phyloP scores from a whole-genome alignment of 2,113 vertebrate species.

The Tychaedon coryphoeus region DNA sequence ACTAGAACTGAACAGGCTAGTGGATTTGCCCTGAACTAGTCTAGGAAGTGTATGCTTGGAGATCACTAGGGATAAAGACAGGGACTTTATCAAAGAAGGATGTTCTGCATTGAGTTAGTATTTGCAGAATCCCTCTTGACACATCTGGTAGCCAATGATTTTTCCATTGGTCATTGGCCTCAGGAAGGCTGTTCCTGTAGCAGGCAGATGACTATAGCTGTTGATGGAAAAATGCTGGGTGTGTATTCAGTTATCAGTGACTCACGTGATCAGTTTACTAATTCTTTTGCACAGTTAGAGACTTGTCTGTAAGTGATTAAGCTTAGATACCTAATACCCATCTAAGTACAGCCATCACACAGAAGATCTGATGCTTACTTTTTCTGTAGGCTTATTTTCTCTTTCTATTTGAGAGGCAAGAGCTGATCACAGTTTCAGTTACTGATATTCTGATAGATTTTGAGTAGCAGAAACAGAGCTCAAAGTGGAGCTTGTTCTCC shows the following conservation, averaged over 20 bases:
- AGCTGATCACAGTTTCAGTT: background rate
- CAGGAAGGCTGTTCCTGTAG: background rate
- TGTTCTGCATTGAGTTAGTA: background rate
- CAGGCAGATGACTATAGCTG: background rate
- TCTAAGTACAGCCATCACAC: background rate
- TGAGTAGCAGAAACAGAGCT: background rate
- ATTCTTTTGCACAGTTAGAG: background rate
- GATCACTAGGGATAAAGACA: background rate
- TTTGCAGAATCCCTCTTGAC: background rate
- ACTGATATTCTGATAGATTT: background rate
- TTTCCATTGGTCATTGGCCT: background rate
- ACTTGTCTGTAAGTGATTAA: background rate
- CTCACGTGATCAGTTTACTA: background rate
- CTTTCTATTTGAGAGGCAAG: background rate
- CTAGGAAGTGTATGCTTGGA: accelerated
- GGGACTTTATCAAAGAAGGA: background rate
- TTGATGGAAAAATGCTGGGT: background rate
- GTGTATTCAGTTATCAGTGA: background rate
- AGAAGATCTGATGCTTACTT: background rate
- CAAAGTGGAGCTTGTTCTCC: background rate
- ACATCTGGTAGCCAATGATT: background rate
- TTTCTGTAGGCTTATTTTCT: background rate
- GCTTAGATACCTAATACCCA: background rate
- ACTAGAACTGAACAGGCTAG: background rate
- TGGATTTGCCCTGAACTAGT: background rate